phyloP scores from a whole-genome alignment of 2,888 invertebrate genomes.

The Polyommatus icarus region DNA sequence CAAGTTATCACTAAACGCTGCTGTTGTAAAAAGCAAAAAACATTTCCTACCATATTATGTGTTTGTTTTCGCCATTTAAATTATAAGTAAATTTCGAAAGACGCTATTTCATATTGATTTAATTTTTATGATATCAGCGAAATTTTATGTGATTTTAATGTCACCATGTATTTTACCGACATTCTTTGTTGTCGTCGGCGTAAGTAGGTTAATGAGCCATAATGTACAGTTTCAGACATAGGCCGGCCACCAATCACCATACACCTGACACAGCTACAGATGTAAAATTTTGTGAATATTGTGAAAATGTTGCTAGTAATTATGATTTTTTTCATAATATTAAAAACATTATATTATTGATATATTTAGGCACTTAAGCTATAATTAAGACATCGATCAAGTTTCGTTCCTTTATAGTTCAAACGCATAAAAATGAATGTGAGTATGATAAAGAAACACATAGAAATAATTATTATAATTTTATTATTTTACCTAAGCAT shows the following conservation, averaged over 20 bases:
- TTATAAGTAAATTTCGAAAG: neutral
- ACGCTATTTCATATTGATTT: neutral
- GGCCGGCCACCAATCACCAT: neutral
- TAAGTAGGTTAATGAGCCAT: constrained; percentile 15
- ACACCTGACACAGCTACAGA: neutral
- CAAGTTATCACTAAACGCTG: too few species aligned
- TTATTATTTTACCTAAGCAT: too few species aligned
- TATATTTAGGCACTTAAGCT: too few species aligned
- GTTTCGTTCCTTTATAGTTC: too few species aligned
- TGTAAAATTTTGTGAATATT: neutral
- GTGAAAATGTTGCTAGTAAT: neutral
- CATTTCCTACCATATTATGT: neutral
- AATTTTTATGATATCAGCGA: neutral
- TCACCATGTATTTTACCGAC: neutral
- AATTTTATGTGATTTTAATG: constrained; percentile 11
- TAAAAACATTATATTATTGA: too few species aligned
- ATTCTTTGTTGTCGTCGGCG: neutral
- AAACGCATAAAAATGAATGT: too few species aligned
- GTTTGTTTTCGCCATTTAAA: neutral
- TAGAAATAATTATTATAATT: too few species aligned
- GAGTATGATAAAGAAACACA: too few species aligned
- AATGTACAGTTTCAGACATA: constrained; percentile 1
- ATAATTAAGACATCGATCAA: neutral
- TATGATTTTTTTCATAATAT: neutral
- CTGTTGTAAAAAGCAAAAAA: neutral